Conservation (phyloP, 2,113 vertebrate genomes). For the Eublepharis macularius region DNA sequence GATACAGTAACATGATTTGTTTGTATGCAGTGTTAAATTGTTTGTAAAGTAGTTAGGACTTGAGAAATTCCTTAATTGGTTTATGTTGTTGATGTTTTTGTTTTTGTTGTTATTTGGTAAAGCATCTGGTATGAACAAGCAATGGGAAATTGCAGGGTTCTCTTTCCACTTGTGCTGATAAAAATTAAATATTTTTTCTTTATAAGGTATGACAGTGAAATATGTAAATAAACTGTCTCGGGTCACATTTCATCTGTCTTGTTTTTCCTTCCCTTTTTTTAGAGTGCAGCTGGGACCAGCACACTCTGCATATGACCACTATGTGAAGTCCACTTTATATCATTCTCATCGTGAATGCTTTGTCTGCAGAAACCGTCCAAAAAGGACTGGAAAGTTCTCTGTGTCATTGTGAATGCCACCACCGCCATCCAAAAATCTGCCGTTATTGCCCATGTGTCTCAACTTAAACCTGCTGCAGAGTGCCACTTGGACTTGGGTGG, state of each 20-base stretch:
- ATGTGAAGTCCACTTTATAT: background rate
- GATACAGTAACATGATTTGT: background rate
- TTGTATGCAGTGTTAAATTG: background rate
- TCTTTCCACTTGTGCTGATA: constrained; percentile 12
- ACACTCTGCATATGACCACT: background rate
- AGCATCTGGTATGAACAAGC: constrained; percentile 5
- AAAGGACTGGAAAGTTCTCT: background rate
- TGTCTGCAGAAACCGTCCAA: background rate
- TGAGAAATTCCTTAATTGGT: background rate
- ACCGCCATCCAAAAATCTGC: too few species aligned
- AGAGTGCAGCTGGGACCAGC: background rate
- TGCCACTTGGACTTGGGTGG: background rate
- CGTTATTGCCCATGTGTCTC: background rate
- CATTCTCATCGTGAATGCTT: background rate
- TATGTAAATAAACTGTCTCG: constrained; percentile 27
- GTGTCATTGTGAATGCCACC: background rate
- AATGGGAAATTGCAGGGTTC: constrained; percentile 6
- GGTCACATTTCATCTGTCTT: constrained; percentile 38
- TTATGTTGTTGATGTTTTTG: constrained; percentile 26
- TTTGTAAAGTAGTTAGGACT: background rate
- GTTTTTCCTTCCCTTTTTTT: background rate
- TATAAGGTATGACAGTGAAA: background rate
- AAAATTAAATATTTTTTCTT: constrained; percentile 27
- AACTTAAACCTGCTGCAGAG: background rate
- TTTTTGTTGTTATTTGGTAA: too few species aligned